Conservation (phyloP, 2,113 vertebrate species). For the Paramormyrops kingsleyae region DNA sequence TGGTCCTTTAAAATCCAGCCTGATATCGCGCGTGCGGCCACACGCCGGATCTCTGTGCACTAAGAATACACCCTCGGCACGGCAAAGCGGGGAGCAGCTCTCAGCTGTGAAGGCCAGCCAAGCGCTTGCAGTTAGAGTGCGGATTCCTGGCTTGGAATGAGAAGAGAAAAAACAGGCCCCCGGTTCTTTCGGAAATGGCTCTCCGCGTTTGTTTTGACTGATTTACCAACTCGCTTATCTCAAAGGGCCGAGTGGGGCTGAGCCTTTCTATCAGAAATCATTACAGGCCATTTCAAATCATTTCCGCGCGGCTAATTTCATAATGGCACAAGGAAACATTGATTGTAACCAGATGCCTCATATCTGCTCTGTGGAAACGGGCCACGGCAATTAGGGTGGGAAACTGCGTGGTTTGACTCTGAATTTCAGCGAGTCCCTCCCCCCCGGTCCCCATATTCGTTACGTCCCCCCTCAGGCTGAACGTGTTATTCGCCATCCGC, state of each 20-base stretch:
- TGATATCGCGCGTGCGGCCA: not conserved
- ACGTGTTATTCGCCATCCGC: not conserved
- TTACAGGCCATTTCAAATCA: constrained; percentile 52
- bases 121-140: constrained; percentile 32
- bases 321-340: constrained; percentile 48
- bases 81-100: constrained; percentile 25
- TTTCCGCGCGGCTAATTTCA: constrained; percentile 49
- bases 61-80: constrained; percentile 14
- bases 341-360: constrained; percentile 51
- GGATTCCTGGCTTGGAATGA: constrained; percentile 27
- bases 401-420: constrained; percentile 8
- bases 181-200: constrained; percentile 17
- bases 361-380: constrained; percentile 42
- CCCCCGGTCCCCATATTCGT: not conserved
- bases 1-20: not conserved
- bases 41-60: not conserved
- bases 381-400: constrained; percentile 27
- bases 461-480: not conserved
- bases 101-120: constrained; percentile 34
- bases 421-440: not conserved
- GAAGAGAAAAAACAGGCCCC: constrained; percentile 9
- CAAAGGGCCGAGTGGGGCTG: constrained; percentile 40
- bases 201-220: constrained; percentile 40
- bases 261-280: constrained; percentile 52
- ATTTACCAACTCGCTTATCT: constrained; percentile 46